phyloP scores from a whole-genome alignment of 1,140 invertebrate species.

The Reticulitermes speratus region DNA sequence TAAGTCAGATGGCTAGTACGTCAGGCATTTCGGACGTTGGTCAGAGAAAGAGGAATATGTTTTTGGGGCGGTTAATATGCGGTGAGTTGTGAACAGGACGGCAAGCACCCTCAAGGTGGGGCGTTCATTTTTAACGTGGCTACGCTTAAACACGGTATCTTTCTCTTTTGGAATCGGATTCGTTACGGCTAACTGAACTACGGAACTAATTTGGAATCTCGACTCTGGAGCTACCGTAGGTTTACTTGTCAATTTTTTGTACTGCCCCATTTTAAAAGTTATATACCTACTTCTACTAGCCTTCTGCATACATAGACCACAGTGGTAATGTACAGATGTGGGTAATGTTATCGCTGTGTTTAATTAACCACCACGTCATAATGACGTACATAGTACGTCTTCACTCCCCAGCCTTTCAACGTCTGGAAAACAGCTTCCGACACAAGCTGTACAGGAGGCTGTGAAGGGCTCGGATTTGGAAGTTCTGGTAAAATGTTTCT shows the following conservation, averaged over 20 bases:
- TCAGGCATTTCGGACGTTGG: too few species aligned
- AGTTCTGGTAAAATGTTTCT: too few species aligned
- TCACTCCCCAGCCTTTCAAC: too few species aligned
- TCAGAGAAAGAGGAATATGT: not conserved
- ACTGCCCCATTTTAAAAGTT: constrained; percentile 10
- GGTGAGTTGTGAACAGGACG: not conserved
- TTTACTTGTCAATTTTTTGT: constrained; percentile 14
- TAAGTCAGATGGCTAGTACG: too few species aligned
- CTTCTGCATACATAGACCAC: not conserved
- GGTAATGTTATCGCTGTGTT: too few species aligned
- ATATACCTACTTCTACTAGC: constrained; percentile 7
- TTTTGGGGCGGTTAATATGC: not conserved
- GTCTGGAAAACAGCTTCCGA: too few species aligned
- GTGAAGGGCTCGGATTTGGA: too few species aligned
- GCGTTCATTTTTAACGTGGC: constrained; percentile 18
- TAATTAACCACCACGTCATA: too few species aligned
- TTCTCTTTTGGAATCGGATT: constrained; percentile 19
- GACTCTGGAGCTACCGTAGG: not conserved
- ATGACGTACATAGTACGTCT: too few species aligned
- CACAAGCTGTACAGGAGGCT: too few species aligned
- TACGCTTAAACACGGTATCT: constrained; percentile 15
- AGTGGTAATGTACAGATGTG: too few species aligned
- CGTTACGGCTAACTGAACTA: constrained; percentile 4
- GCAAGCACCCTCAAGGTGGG: not conserved
- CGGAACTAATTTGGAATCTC: constrained; percentile 5